These are phyloP conservation scores for Luscinia megarhynchos DNA, from an alignment of 2,797 vertebrate genomes.

Conservation along the genomic window DNA sequence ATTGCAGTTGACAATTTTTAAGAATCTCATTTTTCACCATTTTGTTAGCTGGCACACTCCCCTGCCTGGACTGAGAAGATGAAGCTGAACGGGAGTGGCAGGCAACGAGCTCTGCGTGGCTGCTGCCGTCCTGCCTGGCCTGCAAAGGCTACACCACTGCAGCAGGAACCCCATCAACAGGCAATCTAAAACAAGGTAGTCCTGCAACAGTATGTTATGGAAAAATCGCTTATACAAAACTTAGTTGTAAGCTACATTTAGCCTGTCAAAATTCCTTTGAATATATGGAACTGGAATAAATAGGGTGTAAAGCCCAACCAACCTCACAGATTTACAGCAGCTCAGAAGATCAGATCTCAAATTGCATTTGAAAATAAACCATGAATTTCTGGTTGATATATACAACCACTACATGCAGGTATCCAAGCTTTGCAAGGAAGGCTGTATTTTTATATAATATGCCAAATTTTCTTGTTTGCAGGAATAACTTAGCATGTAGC, in stretches of 20 bases:
- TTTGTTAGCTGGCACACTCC: slow-evolving; percentile 33
- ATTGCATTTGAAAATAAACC: background rate
- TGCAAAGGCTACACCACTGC: background rate
- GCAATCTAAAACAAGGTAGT: background rate
- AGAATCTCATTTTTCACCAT: slow-evolving; percentile 60
- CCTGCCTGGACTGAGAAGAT: slow-evolving; percentile 11
- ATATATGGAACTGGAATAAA: background rate
- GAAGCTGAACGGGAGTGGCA: background rate
- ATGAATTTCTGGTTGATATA: background rate
- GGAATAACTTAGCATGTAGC: background rate
- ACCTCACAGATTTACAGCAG: background rate
- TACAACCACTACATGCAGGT: background rate
- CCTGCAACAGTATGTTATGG: background rate
- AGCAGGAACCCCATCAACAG: background rate
- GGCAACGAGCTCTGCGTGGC: background rate
- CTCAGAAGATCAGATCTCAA: background rate
- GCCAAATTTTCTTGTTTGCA: background rate
- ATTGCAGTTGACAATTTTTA: slow-evolving; percentile 64
- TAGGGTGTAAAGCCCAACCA: background rate
- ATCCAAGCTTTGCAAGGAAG: background rate
- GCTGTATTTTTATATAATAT: background rate
- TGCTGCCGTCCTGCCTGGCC: background rate
- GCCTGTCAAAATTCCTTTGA: background rate
- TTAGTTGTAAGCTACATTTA: background rate
- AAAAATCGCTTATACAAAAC: background rate